Conservation (phyloP, 23 tunicate genomes). For the Halocynthia roretzi region DNA sequence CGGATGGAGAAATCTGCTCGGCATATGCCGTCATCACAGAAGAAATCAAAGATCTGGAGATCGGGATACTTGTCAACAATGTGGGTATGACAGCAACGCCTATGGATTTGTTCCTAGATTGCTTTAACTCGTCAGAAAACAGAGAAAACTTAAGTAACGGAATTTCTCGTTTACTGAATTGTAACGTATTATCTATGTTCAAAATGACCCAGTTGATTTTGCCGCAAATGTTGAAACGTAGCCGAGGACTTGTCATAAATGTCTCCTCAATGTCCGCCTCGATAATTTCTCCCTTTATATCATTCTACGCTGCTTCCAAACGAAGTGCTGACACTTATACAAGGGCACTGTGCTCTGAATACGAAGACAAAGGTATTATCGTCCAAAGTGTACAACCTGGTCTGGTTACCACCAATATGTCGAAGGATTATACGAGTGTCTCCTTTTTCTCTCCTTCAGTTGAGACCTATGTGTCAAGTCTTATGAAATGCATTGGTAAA, state of each 20-base stretch:
- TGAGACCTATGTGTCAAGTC: slow-evolving; percentile 25
- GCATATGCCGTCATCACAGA: slow-evolving; percentile 24
- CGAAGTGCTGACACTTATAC: slow-evolving; percentile 63
- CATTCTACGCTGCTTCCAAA: slow-evolving; percentile 78
- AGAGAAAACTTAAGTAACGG: not conserved
- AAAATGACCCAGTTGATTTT: slow-evolving; percentile 56
- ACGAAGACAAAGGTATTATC: slow-evolving; percentile 46
- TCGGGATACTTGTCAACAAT: slow-evolving; percentile 20
- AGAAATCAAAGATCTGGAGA: slow-evolving; percentile 8
- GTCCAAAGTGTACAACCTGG: slow-evolving; percentile 67
- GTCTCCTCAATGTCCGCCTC: slow-evolving; percentile 59
- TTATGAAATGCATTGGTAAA: slow-evolving; percentile 49
- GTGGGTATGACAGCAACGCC: slow-evolving; percentile 26
- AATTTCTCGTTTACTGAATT: slow-evolving; percentile 23
- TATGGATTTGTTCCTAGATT: slow-evolving; percentile 37
- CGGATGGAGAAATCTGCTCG: not conserved
- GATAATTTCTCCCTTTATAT: slow-evolving; percentile 39
- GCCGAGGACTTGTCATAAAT: slow-evolving; percentile 63
- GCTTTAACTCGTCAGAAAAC: not conserved
- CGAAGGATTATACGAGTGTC: slow-evolving; percentile 26
- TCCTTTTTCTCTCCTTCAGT: slow-evolving; percentile 39
- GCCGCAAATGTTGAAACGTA: slow-evolving; percentile 44
- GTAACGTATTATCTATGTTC: slow-evolving; percentile 51
- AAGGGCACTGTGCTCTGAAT: slow-evolving; percentile 35
- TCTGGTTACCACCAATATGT: slow-evolving; percentile 61